These are phyloP conservation scores for Chelonus insularis DNA, from an alignment of 1,140 invertebrate species.

Conservation along the genomic window DNA sequence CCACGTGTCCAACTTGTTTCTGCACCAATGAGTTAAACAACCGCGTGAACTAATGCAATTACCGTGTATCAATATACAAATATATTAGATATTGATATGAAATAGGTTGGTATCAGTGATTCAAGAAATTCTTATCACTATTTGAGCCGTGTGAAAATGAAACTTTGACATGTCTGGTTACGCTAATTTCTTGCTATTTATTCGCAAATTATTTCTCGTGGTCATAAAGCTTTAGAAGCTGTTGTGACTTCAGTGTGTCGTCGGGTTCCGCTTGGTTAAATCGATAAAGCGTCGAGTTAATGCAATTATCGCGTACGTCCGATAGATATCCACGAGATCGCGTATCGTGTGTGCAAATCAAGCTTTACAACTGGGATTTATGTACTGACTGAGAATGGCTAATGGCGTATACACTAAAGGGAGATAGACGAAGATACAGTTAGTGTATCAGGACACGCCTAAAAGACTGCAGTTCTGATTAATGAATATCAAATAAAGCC, in stretches of 20 bases:
- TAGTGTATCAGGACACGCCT: neutral
- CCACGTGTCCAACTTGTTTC: constrained; percentile 19
- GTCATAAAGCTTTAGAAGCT: neutral
- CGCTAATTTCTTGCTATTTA: no score
- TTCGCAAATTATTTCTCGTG: no score
- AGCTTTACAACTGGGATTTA: constrained; percentile 1
- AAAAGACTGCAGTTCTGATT: neutral
- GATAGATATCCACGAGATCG: constrained; percentile 28
- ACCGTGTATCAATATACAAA: constrained; percentile 28
- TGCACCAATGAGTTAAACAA: constrained; percentile 2
- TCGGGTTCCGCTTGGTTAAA: constrained; percentile 15
- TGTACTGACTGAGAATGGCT: neutral
- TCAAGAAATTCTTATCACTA: neutral
- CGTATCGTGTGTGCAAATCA: constrained; percentile 15
- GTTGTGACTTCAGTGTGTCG: constrained; percentile 5
- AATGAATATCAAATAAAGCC: no score
- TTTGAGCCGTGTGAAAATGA: constrained; percentile 9
- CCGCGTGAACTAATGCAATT: constrained; percentile 25
- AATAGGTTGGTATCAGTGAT: neutral
- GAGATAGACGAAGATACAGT: constrained; percentile 5
- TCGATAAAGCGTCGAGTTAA: constrained; percentile 16
- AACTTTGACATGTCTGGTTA: constrained; percentile 4
- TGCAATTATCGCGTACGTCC: constrained; percentile 32
- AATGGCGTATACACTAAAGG: constrained; percentile 32
- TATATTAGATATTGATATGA: constrained; percentile 15